Evolutionary conservation across 2,113 vertebrate species (phyloP), one percentile per base, ranked within the genome.

Genomic region (Tragelaphus scriptus): DNA sequence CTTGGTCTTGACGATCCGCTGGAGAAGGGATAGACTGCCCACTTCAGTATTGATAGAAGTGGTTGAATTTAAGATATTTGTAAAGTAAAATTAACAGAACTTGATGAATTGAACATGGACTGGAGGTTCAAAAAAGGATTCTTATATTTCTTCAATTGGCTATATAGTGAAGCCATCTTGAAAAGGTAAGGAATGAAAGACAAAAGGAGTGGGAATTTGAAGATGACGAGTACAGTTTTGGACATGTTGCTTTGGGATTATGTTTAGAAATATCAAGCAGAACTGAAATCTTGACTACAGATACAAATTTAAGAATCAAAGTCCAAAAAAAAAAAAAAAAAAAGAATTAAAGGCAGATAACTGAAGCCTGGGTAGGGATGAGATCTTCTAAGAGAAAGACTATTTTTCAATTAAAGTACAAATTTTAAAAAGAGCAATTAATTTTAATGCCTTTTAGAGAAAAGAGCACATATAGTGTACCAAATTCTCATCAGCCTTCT

Each of bases 281-380:
- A 95, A 89, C 7, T 89, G 91, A 95, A 91, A 86, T 47, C 21
- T 56, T 32, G 32, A 55, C 28, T 77, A n/a, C 19, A 44, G 58
- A 88, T 17, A 77, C 49, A 82, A 97, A 93, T 59, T 81, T 51
- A 92, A 79, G 63, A 85, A 75, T 93, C 32, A 79, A 87, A 95
- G 81, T 9, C 19, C 11, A 53, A 44, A 80, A 47, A n/a, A 56
- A 56, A 51, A 59, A 17, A 30, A 68, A 44, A 65, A 47, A 16
- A 8, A 55, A 65, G 4, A 47, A 82, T 56, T 58, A 77, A 61
- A 95, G 86, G 55, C 25, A 85, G 44, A 75, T 86, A 15, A 75
- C 5, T 79, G 32, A 93, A 87, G 17, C 40, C 28, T 59, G 4
- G 10, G 8, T 85, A 80, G 28, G 36, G 26, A 88, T 61, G 17